Evolutionary conservation across 2,113 vertebrate species (phyloP).

Genomic region (Labeo catla): DNA sequence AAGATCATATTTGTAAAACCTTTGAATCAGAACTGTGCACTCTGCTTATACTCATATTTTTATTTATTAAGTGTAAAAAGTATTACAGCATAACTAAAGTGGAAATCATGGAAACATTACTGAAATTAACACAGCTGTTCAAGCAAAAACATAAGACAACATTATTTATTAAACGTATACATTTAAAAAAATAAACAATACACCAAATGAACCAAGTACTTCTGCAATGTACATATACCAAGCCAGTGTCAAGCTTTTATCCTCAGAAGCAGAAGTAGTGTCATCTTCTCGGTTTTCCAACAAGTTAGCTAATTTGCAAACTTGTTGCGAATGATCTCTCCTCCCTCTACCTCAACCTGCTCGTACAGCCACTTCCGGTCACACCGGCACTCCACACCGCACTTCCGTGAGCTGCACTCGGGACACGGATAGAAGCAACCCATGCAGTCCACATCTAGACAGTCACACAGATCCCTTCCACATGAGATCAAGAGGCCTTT

Average conservation of each 20-base stretch:
- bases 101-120: background rate
- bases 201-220: background rate
- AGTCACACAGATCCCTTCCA: conserved; percentile 93
- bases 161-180: background rate
- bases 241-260: background rate
- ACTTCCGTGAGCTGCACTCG: conserved; percentile 89
- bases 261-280: background rate
- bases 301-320: conserved; percentile 73
- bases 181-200: conserved; percentile 14
- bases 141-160: background rate
- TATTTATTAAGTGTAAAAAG: background rate
- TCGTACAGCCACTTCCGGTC: conserved; percentile 98
- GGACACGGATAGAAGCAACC: conserved; percentile 96
- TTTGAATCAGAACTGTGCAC: background rate
- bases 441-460: conserved; percentile 91
- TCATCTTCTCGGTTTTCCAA: background rate
- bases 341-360: conserved; percentile 96
- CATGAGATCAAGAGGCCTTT: conserved; percentile 88
- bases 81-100: background rate
- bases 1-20: background rate
- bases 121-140: background rate
- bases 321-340: conserved; percentile 93
- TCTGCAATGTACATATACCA: background rate
- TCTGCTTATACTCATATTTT: background rate
- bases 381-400: conserved; percentile 92